Percentiles rank a stretch among this genome's conserved stretches.
phyloP scores from a whole-genome alignment of 2,888 invertebrate species.

The Rhaphigaster nebulosa region DNA sequence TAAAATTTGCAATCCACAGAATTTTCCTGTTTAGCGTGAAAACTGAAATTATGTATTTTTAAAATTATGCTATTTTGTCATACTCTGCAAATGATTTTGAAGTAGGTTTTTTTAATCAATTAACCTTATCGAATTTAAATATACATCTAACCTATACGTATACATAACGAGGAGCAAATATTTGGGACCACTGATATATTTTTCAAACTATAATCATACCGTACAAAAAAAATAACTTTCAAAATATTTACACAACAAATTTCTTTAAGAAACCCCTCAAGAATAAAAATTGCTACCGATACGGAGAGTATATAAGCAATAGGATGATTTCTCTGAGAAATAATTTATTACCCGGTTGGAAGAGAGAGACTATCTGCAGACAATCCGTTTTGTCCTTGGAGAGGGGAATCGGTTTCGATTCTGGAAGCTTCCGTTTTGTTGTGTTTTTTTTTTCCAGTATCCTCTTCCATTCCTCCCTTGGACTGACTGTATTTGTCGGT shows the following conservation, averaged over 20 bases:
- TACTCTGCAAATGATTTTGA: no score
- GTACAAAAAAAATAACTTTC: neutral
- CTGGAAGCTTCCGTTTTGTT: neutral
- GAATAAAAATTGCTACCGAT: neutral
- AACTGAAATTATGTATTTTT: no score
- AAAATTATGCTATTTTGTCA: no score
- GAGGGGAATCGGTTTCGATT: slow-evolving; percentile 12
- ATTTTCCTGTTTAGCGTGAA: no score
- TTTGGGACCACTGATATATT: neutral
- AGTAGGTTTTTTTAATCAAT: no score
- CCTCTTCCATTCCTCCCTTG: neutral
- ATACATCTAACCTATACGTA: no score
- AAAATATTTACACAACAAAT: neutral
- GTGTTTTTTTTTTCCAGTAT: slow-evolving; percentile 7
- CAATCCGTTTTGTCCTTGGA: slow-evolving; percentile 3
- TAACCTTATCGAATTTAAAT: no score
- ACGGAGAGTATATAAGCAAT: neutral
- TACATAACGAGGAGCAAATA: neutral
- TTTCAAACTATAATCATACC: neutral
- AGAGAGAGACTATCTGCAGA: slow-evolving; percentile 16
- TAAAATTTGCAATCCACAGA: no score
- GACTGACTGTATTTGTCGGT: slow-evolving; percentile 36
- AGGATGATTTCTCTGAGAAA: neutral
- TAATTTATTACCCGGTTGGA: neutral
- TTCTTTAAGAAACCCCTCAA: neutral